These are phyloP conservation scores for Polyploca ridens DNA, from an alignment of 2,888 invertebrate species.

Conservation along the genomic window DNA sequence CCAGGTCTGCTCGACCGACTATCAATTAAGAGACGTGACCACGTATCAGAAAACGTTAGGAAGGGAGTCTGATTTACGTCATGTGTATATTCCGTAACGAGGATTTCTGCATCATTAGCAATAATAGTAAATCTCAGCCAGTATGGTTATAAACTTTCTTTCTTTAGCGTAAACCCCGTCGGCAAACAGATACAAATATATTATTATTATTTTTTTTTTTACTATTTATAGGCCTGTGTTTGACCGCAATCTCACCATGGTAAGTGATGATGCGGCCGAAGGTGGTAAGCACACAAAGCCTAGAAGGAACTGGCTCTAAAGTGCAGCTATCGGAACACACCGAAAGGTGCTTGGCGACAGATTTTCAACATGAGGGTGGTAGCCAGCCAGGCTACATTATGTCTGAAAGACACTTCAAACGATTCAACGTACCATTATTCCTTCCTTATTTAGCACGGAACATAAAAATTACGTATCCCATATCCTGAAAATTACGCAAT, in stretches of 20 bases:
- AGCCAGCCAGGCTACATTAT: too few species aligned
- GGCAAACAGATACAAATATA: neutral
- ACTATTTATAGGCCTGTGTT: too few species aligned
- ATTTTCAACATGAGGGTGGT: too few species aligned
- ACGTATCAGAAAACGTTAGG: conserved; percentile 25
- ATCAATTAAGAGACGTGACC: conserved; percentile 39
- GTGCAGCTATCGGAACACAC: too few species aligned
- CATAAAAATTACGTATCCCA: conserved; percentile 35
- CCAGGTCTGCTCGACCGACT: conserved; percentile 35
- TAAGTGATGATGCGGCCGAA: too few species aligned
- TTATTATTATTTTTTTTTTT: too few species aligned
- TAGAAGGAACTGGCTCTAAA: too few species aligned
- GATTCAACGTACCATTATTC: neutral
- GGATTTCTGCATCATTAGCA: neutral
- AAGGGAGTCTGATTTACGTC: conserved; percentile 13
- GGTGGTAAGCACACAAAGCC: too few species aligned
- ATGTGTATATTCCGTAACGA: neutral
- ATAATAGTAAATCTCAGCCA: neutral
- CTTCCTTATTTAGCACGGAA: neutral
- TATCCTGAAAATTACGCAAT: conserved; percentile 38
- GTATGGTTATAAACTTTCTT: neutral
- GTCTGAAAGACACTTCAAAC: neutral
- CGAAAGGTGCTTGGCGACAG: too few species aligned
- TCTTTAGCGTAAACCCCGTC: neutral
- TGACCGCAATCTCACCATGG: too few species aligned